Evolutionary conservation across 2,113 vertebrate genomes (phyloP), one percentile per base, ranked within the genome.

Genomic region (Mesocricetus auratus): DNA sequence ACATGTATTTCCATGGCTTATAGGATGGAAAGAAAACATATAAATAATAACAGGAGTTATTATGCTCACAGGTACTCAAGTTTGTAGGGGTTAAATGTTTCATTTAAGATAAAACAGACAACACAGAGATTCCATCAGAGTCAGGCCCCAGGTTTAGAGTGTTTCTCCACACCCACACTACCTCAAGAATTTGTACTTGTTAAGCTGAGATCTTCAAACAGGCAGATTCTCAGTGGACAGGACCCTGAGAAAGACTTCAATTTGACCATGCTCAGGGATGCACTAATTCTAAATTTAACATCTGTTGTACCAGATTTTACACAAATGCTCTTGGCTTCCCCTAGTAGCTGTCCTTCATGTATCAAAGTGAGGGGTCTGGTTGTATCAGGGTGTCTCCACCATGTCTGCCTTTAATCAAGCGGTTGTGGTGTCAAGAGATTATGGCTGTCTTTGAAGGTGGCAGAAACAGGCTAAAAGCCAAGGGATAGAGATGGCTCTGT

Each of bases 331-430:
- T 86, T 39, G 86, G 3, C 39, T 31, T 83, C 6, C 16, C 8
- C 47, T 36, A 36, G 13, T 5, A 91, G 13, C 47, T n/a, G 4
- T 47, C 5, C 62, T 96, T 78, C 36, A 33, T 19, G 69, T 36
- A 71, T 79, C 62, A 75, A 36, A 93, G 83, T 3, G 8, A 82
- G 8, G 29, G 1, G 73, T 69, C 33, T 87, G 11, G 29, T 58
- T 90, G 71, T 64, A 15, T 16, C 15, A 64, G 33, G 26, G 3
- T 89, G 4, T 69, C 78, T 56, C 26, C 29, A 31, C 33, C 17
- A 83, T 64, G 29, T 79, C 5, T 79, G 21, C 15, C 68, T 92
- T 95, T 96, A 95, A 90, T 92, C 88, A 96, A 93, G 91, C 71
- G 50, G 12, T 21, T 91, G 17, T 42, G 15, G 39, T 53, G 11